Evolutionary conservation across 2,113 vertebrate genomes (phyloP).

Genomic region (Aspidoscelis tigris): DNA sequence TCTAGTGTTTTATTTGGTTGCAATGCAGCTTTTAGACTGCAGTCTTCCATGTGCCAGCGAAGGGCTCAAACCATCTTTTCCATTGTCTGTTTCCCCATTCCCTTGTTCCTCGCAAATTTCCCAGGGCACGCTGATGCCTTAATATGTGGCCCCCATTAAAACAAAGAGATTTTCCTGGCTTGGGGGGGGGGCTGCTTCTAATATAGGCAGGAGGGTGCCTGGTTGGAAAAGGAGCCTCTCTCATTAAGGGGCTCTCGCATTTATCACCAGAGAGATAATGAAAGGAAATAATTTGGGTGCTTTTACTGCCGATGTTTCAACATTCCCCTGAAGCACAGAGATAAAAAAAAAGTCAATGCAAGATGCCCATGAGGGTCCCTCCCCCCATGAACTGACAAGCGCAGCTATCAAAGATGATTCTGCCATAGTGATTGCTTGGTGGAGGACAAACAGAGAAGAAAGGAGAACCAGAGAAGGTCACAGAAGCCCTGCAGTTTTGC

Average conservation of each 20-base stretch:
- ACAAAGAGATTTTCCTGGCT: not conserved
- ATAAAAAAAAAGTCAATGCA: conserved; percentile 69
- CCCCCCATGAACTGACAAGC: conserved; percentile 38
- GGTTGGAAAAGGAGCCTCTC: conserved; percentile 45
- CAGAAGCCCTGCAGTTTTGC: too few species aligned
- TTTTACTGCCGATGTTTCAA: conserved; percentile 72
- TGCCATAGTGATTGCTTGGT: conserved; percentile 33
- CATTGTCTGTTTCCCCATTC: not conserved
- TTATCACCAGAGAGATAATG: conserved; percentile 69
- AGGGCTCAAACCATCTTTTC: too few species aligned
- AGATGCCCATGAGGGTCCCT: conserved; percentile 61
- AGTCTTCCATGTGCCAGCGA: too few species aligned
- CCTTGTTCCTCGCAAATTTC: not conserved
- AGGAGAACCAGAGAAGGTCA: not conserved
- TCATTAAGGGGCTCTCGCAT: conserved; percentile 58
- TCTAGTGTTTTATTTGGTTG: too few species aligned
- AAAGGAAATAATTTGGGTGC: conserved; percentile 69
- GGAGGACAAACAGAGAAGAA: not conserved
- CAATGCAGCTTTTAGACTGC: too few species aligned
- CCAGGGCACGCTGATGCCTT: not conserved
- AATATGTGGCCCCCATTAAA: not conserved
- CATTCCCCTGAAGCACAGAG: conserved; percentile 69
- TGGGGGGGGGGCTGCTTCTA: not conserved
- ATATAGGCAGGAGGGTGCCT: conserved; percentile 13
- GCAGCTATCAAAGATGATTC: conserved; percentile 39